These are phyloP conservation scores for Actinia tenebrosa DNA, from an alignment of 64 coral and sea anemone species.

Conservation along the genomic window DNA sequence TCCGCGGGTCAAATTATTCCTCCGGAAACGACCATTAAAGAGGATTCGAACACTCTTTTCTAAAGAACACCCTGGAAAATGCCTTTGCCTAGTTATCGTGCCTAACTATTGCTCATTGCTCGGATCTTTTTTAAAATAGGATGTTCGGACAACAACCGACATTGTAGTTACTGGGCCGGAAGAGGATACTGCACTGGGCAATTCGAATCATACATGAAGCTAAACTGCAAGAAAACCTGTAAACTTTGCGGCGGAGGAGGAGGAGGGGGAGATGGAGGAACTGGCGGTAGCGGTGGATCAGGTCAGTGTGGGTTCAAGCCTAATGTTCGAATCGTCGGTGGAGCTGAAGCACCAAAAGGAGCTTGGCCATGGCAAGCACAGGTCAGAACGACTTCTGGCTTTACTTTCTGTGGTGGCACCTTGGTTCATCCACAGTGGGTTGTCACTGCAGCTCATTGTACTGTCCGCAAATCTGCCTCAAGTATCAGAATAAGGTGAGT, in stretches of 20 bases:
- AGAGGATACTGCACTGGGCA: constrained; percentile 22
- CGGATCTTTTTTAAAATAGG: not conserved
- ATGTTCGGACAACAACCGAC: not conserved
- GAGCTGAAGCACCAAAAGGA: constrained; percentile 31
- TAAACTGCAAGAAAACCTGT: constrained; percentile 40
- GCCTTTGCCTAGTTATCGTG: too few species aligned
- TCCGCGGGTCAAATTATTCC: too few species aligned
- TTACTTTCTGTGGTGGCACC: constrained; percentile 61
- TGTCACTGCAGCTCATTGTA: constrained; percentile 66
- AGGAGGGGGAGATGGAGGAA: constrained; percentile 3
- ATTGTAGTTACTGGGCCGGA: constrained; percentile 2
- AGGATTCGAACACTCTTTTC: too few species aligned
- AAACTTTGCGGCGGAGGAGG: constrained; percentile 23
- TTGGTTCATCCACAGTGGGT: constrained; percentile 47
- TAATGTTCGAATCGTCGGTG: constrained; percentile 45
- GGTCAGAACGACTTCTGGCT: constrained; percentile 33
- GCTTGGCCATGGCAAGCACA: constrained; percentile 67
- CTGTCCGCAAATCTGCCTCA: not conserved
- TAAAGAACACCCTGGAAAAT: too few species aligned
- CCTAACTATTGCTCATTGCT: not conserved
- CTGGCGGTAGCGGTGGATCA: not conserved
- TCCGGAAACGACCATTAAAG: too few species aligned
- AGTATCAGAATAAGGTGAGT: not conserved
- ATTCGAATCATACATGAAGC: constrained; percentile 8
- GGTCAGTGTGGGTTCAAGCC: constrained; percentile 42